Evolutionary conservation across 2,888 invertebrate species (phyloP), one percentile per base, ranked within the genome.

Genomic region (Aradus depressus): DNA sequence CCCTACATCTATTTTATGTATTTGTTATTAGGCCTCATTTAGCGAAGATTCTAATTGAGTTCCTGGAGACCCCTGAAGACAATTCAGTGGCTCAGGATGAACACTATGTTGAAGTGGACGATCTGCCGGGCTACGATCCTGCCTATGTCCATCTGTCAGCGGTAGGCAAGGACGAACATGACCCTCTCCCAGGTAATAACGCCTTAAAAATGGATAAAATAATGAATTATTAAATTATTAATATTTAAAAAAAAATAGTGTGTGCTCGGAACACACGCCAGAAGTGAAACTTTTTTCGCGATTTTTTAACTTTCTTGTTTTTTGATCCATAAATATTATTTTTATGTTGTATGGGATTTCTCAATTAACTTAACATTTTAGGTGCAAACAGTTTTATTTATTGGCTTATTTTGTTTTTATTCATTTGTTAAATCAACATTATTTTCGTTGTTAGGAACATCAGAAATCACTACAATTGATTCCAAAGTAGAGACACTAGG

Each of bases 21-120:
- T 32, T n/a, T 47, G 18, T 21, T 51, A 59, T n/a, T 53, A 74
- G 74, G 74, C 62, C 67, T 5, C 66, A 67, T 12, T 60, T 75
- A 42, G 67, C 77, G 31, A 72, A 88, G 72, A 79, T 85, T 1
- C 67, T 96, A 54, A 77, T 96, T 31, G 80, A 84, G 48, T 73
- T 93, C 61, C 90, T 93, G 68, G 95, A 96, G 72, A 70, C 91
- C 61, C 92, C 93, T 0, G 77, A 81, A 32, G 92, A 93, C 70
- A 81, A 84, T 59, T 76, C 77, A 1, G 74, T 79, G 0, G 67
- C 79, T 31, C 91, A 90, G 64, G 91, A 92, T 68, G 87, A 89
- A 66, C 70, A 75, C 59, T 85, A 88, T 68, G 75, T 89, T 12
- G 92, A 91, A 63, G 79, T 88, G 25, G 92, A 93, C 61, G 90